These are phyloP conservation scores for Pipistrellus pygmaeus DNA, from an alignment of 2,797 vertebrate species.

Conservation along the genomic window DNA sequence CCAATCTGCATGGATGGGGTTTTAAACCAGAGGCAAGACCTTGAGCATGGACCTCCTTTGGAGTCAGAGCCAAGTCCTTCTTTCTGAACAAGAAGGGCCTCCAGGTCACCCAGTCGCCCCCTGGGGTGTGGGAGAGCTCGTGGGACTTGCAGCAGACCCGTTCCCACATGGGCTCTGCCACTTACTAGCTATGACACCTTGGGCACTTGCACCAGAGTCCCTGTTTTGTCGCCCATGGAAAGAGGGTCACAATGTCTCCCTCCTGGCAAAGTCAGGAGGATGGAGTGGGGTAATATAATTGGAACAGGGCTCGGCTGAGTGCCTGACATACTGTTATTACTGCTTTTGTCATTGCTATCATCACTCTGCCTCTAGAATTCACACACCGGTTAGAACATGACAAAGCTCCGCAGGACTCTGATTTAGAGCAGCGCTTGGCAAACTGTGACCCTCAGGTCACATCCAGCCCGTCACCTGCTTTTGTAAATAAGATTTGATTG, in stretches of 20 bases:
- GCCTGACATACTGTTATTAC: background rate
- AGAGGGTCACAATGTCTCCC: background rate
- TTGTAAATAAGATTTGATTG: background rate
- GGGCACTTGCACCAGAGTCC: background rate
- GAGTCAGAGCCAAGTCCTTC: background rate
- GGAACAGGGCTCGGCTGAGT: background rate
- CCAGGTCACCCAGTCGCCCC: background rate
- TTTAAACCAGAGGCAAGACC: background rate
- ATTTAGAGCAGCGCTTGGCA: background rate
- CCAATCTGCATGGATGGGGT: rapidly evolving
- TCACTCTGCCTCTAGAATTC: background rate
- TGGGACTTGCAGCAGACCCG: background rate
- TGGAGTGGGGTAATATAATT: background rate
- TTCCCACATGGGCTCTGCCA: background rate
- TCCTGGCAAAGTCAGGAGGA: background rate
- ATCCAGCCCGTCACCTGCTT: background rate
- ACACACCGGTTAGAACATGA: background rate
- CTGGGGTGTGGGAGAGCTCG: no score
- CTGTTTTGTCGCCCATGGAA: background rate
- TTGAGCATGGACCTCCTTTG: background rate
- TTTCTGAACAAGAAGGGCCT: background rate
- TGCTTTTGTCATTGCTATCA: background rate
- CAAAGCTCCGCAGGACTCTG: background rate
- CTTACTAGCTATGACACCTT: background rate
- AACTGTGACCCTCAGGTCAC: constrained; percentile 7